These are phyloP conservation scores for Leguminivora glycinivorella DNA, from an alignment of 1,140 invertebrate genomes.

Conservation along the genomic window DNA sequence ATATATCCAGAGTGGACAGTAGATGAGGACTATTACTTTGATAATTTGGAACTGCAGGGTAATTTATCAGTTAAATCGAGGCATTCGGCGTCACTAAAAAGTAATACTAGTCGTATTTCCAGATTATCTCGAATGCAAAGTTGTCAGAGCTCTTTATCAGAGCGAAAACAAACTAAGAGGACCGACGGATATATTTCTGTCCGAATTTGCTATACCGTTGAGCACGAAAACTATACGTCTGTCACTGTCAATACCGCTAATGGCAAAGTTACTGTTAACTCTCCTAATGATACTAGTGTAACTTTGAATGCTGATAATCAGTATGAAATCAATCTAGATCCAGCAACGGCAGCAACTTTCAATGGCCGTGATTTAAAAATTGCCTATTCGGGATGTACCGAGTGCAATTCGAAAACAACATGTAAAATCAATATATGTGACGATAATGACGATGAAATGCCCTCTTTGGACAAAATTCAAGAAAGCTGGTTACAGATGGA, in stretches of 20 bases:
- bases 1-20: slow-evolving; percentile 66
- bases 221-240: slow-evolving; percentile 79
- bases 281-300: slow-evolving; percentile 56
- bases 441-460: slow-evolving; percentile 46
- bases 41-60: slow-evolving; percentile 43
- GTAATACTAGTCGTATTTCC: slow-evolving; percentile 30
- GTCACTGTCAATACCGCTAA: slow-evolving; percentile 71
- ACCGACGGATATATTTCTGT: slow-evolving; percentile 76
- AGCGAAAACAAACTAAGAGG: slow-evolving; percentile 35
- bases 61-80: slow-evolving; percentile 45
- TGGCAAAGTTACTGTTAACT: slow-evolving; percentile 55
- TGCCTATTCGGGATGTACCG: slow-evolving; percentile 49
- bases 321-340: slow-evolving; percentile 55
- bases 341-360: slow-evolving; percentile 51
- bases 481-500: slow-evolving; percentile 59
- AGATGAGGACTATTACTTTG: slow-evolving; percentile 56
- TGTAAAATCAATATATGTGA: slow-evolving; percentile 56
- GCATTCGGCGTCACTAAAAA: slow-evolving; percentile 50
- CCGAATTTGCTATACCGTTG: slow-evolving; percentile 70
- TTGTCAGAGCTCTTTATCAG: slow-evolving; percentile 24
- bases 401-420: slow-evolving; percentile 51
- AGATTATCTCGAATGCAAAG: neutral
- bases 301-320: slow-evolving; percentile 52
- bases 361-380: slow-evolving; percentile 56
- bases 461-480: slow-evolving; percentile 42